A percentile compares a stretch with the other conserved stretches of the same genome.
These are phyloP conservation scores for Tachypleus tridentatus DNA, from an alignment of 1,140 invertebrate species.

Conservation along the genomic window DNA sequence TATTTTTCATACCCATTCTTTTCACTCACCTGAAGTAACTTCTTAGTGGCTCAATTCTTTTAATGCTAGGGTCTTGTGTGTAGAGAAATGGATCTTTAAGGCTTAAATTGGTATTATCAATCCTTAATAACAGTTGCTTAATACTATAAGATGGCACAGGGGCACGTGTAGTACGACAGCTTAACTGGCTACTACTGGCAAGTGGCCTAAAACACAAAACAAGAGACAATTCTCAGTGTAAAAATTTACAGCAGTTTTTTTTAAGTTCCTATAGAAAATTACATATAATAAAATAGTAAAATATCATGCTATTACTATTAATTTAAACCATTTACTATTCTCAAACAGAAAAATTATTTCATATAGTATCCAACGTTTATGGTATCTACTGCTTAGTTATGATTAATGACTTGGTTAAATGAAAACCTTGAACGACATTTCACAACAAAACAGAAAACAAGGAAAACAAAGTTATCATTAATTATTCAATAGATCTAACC, in stretches of 20 bases:
- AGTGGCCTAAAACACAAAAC: conserved; percentile 19
- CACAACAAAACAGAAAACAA: no score
- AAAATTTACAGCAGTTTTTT: not conserved
- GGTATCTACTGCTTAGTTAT: no score
- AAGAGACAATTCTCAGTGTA: not conserved
- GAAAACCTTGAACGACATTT: no score
- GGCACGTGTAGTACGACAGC: conserved; percentile 68
- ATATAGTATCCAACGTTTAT: no score
- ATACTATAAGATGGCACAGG: conserved; percentile 30
- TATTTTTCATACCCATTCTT: not conserved
- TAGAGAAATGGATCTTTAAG: conserved; percentile 67
- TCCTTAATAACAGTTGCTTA: conserved; percentile 52
- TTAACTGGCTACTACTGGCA: conserved; percentile 70
- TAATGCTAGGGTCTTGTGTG: conserved; percentile 78
- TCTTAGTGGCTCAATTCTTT: conserved; percentile 29
- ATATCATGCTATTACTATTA: no score
- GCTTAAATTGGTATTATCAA: conserved; percentile 68
- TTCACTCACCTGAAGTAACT: conserved; percentile 30
- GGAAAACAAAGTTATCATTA: no score
- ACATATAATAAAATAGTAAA: no score
- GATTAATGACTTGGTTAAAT: no score
- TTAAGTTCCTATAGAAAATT: no score
- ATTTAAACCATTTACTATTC: no score
- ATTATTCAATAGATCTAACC: no score
- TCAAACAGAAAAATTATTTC: no score